Evolutionary conservation across 2,888 invertebrate genomes (phyloP).

Genomic region (Drosophila monieri): DNA sequence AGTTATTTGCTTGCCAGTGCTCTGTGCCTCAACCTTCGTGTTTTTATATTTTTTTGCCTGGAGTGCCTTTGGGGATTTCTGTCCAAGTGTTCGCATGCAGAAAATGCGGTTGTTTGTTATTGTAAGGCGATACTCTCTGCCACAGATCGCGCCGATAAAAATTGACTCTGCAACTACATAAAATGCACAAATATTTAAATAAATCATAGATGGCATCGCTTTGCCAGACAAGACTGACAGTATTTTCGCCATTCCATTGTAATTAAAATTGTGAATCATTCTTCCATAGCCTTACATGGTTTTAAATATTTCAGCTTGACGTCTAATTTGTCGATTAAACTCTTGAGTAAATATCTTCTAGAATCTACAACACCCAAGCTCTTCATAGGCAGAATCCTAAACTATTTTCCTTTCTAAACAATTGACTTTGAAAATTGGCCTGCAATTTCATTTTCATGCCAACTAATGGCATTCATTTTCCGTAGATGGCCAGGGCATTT

Average conservation of each 20-base stretch:
- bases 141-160: slow-evolving; percentile 54
- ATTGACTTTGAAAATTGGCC: slow-evolving; percentile 6
- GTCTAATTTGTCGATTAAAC: background rate
- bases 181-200: slow-evolving; percentile 56
- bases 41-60: slow-evolving; percentile 3
- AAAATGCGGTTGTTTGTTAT: slow-evolving; percentile 67
- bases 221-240: background rate
- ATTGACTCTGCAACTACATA: slow-evolving; percentile 31
- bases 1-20: slow-evolving; percentile 65
- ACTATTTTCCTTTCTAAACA: slow-evolving; percentile 8
- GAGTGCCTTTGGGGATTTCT: slow-evolving; percentile 54
- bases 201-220: slow-evolving; percentile 53
- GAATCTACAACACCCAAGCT: background rate
- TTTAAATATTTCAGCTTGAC: background rate
- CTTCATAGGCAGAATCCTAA: background rate
- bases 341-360: background rate
- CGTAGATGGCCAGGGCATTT: slow-evolving; percentile 6
- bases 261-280: background rate
- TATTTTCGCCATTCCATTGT: slow-evolving; percentile 5
- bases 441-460: slow-evolving; percentile 10
- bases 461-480: slow-evolving; percentile 49
- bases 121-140: slow-evolving; percentile 67
- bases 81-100: slow-evolving; percentile 54
- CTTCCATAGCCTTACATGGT: background rate
- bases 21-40: background rate